Base-by-base conservation (phyloP, 92 coral and sea anemone species). In the Virgularia gustaviana region DNA sequence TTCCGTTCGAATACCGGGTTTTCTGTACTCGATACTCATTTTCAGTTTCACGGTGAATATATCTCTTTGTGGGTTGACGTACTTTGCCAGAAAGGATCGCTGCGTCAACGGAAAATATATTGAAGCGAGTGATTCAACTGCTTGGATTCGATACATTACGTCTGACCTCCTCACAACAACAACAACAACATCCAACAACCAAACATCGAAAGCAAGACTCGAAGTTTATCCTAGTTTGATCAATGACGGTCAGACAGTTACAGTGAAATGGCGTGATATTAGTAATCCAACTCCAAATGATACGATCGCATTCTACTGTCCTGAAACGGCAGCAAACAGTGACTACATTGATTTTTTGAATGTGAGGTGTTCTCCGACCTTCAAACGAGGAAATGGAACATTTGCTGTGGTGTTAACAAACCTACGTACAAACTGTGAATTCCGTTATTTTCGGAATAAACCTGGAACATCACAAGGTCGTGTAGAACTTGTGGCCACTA, bases 201-300 rank as follows among this genome's bases (percentile, higher is more conserved):
- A n/a, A n/a, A n/a, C n/a, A n/a, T n/a, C n/a, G n/a, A n/a, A n/a
- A n/a, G n/a, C n/a, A n/a, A n/a, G n/a, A 19, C 43, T 86, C n/a
- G 63, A 32, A 51, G 85, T 76, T 45, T 63, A 51, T 32, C 96
- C 97, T 2, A 25, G 72, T 52, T 55, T 63, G 10, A 90, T 86
- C 22, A 78, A 77, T 44, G 86, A 86, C 75, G 97, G 89, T 12
- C 96, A 82, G 42, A 49, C 70, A 25, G 96, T 88, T 38, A 86
- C 70, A 2, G 91, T 91, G 11, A 68, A 89, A 1, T 91, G 97
- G 97, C 49, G 77, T 49, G 91, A 89, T 49, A 81, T 91, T 34
- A 20, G 71, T 15, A 35, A 30, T 7, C 84, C 97, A 0, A 81
- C 28, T 35, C 52, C 63, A 2, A 28, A 35, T 22, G 97, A 91